Evolutionary conservation across 2,797 vertebrate species (phyloP), one percentile per base, ranked within the genome.

Genomic region (Dendrocincla tyrannina): DNA sequence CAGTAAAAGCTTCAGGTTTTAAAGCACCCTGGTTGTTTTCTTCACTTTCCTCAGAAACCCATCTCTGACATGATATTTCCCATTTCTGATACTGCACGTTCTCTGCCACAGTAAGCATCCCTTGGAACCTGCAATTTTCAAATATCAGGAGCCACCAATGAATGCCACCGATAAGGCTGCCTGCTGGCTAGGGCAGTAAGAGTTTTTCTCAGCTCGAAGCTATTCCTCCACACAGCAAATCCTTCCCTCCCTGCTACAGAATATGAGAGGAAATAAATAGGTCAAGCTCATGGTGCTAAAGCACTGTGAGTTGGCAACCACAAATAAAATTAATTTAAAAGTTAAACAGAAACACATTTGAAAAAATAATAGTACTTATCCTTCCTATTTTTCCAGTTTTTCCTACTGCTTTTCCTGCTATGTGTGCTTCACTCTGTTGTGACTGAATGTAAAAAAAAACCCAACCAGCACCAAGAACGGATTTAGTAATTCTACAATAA

Each of bases 241-340:
- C 74, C 63, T 90, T 72, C 67, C 59, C 46, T 75, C 22, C 55
- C 58, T 55, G 32, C 35, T 63, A 42, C 33, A 55, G 68, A 83
- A 56, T 28, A 74, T 7, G 13, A 93, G 47, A 83, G 32, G 32
- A 89, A 96, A 82, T 76, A 93, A 94, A 87, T 93, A 95, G 88
- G 90, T 89, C 88, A 96, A 60, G 39, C 46, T 75, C 1, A 2
- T 33, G 37, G 41, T 68, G 41, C 37, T 85, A 70, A 76, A 73
- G 37, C 55, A 28, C 62, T 80, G 41, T n/a, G 72, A 85, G 28
- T 39, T 83, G 89, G 62, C 70, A 89, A 69, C 12, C 23, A 75
- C 37, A 85, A 91, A 90, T 24, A 72, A 76, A 89, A 89, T 46
- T 47, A 78, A 66, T 66, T 81, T 56, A 28, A 18, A 85, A 27